Conservation (phyloP, 2,888 invertebrate genomes). For the Campaea margaritaria region DNA sequence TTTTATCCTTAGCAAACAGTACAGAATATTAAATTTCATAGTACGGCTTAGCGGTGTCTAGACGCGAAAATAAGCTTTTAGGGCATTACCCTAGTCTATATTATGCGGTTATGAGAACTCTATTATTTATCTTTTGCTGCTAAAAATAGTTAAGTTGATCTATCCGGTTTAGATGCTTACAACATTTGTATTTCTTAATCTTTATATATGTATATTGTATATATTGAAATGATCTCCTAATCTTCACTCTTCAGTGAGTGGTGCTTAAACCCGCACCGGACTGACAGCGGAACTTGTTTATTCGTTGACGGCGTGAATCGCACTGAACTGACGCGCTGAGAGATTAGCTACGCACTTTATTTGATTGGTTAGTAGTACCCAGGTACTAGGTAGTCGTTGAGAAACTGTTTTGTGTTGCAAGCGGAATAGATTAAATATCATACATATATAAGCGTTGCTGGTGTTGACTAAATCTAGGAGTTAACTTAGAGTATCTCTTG, state of each 20-base stretch:
- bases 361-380: constrained; percentile 39
- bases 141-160: too few relatives aligned
- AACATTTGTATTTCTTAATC: too few relatives aligned
- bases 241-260: constrained; percentile 6
- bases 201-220: too few relatives aligned
- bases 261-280: constrained; percentile 14
- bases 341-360: constrained; percentile 46
- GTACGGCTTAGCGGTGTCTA: constrained; percentile 31
- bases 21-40: constrained; percentile 25
- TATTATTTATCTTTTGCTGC: neutral
- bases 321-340: constrained; percentile 42
- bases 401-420: constrained; percentile 13
- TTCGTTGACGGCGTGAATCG: constrained; percentile 36
- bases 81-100: constrained; percentile 6
- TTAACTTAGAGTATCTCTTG: too few relatives aligned
- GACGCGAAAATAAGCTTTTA: constrained; percentile 28
- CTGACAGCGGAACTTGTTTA: constrained; percentile 42
- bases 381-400: constrained; percentile 27
- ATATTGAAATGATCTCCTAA: neutral
- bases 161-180: too few relatives aligned
- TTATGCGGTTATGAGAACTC: neutral
- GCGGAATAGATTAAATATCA: neutral
- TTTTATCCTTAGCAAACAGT: constrained; percentile 12
- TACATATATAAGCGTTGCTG: neutral
- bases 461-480: neutral